Conservation (phyloP, 2,888 invertebrate species). For the Yponomeuta plumbellus region DNA sequence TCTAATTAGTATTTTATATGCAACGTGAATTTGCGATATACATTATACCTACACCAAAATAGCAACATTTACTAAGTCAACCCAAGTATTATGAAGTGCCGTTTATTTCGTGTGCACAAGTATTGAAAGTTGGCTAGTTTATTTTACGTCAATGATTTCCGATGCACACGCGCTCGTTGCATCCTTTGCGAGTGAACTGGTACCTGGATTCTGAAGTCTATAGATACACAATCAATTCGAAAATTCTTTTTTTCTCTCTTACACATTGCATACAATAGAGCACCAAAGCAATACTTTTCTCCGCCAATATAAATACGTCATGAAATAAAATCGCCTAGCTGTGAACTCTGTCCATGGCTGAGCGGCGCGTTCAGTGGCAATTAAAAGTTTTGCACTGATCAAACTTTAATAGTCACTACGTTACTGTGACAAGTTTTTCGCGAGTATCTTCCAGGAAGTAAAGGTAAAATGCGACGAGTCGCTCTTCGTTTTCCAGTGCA, state of each 20-base stretch:
- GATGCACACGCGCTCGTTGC: slow-evolving; percentile 4
- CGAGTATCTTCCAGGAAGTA: slow-evolving; percentile 11
- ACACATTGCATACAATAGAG: neutral
- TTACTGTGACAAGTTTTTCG: slow-evolving; percentile 43
- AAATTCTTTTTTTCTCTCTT: neutral
- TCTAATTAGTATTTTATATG: no score
- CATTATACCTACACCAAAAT: neutral
- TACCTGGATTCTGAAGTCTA: neutral
- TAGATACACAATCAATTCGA: neutral
- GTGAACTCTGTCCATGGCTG: neutral
- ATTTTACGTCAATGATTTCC: slow-evolving; percentile 14
- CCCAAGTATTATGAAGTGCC: slow-evolving; percentile 6
- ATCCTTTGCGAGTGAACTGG: neutral
- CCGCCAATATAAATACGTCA: neutral
- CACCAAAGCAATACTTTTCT: neutral
- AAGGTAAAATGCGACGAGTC: neutral
- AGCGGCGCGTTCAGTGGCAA: slow-evolving; percentile 53
- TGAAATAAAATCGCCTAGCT: slow-evolving; percentile 37
- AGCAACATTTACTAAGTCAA: neutral
- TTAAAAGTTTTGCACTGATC: slow-evolving; percentile 69
- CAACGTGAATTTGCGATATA: neutral
- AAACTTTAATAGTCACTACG: slow-evolving; percentile 65
- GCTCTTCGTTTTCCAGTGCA: neutral
- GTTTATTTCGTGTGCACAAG: neutral
- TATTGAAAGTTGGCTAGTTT: slow-evolving; percentile 10